Evolutionary conservation across 2,113 vertebrate genomes (phyloP), one percentile per base, ranked within the genome.

Genomic region (Microcebus ravelobensis): DNA sequence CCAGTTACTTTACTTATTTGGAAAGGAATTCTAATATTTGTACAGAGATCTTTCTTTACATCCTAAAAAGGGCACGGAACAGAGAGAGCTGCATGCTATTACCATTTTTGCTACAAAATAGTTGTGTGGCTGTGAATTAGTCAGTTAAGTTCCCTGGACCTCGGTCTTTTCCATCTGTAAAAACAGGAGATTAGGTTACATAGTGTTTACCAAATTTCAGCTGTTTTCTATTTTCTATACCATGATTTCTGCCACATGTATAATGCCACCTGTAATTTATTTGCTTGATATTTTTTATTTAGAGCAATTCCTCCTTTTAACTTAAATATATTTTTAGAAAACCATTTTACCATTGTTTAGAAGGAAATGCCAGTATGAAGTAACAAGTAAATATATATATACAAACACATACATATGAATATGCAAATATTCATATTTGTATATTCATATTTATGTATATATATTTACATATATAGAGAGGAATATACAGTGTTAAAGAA

Each of bases 21-120:
- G 74, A 42, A 91, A 87, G 79, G 13, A 83, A 13, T 87, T 95
- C 84, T 97, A 21, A 34, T 77, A 15, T 79, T 81, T 80, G 4
- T 48, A 20, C 55, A 68, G 27, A 36, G 55, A 52, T 1, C 42
- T 68, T 76, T 63, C 42, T 34, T 80, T 39, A 36, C 18, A 36
- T 87, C 36, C 70, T 27, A 10, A 50, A 95, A 83, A 92, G 42
- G 48, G 59, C 23, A 29, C 50, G 9, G 13, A n/a, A 8, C 34
- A 15, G 17, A 77, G 50, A 52, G 11, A 74, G 18, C 14, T 14
- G 39, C 20, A 2, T 48, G 29, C 13, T 73, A 8, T 80, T 20
- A 55, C 59, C 0, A 21, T 31, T 52, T 82, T 57, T 79, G 29
- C n/a, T 61, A 29, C 1, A 8, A 52, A 85, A 34, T 50, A 73